A percentile compares a stretch with the other conserved stretches of the same genome.
Conservation (phyloP, 2,113 vertebrate species). For the Xiphias gladius region DNA sequence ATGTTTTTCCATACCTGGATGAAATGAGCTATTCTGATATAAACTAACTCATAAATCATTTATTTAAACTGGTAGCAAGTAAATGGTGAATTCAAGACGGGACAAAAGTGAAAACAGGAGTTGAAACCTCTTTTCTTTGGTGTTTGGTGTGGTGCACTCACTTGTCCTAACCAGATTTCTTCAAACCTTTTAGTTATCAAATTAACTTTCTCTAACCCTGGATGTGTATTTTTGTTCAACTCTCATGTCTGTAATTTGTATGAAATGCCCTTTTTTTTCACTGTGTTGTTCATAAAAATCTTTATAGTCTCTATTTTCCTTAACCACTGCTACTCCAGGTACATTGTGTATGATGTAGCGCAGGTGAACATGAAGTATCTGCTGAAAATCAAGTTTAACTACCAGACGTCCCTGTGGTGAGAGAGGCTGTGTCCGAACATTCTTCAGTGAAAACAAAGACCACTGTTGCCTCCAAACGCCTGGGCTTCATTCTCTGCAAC, state of each 20-base stretch:
- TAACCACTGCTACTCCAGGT: constrained; percentile 87
- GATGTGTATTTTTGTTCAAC: neutral
- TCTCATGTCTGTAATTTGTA: neutral
- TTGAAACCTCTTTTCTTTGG: neutral
- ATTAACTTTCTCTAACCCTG: neutral
- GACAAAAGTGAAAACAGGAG: no score
- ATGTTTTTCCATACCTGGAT: neutral
- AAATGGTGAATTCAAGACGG: no score
- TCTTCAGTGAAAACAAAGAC: constrained; percentile 40
- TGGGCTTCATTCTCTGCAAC: constrained; percentile 44
- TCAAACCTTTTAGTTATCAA: neutral
- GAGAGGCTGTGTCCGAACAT: neutral
- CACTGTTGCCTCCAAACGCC: constrained; percentile 40
- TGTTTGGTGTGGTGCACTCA: neutral
- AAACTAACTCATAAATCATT: neutral
- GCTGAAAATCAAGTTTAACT: constrained; percentile 98
- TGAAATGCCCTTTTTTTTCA: neutral
- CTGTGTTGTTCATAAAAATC: neutral
- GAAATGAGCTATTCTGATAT: neutral
- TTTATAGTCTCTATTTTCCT: constrained; percentile 67
- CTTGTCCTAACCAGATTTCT: neutral
- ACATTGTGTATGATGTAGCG: constrained; percentile 96
- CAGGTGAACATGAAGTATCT: constrained; percentile 98
- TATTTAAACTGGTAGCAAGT: no score
- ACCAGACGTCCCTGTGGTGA: constrained; percentile 96